Evolutionary conservation across 2,888 invertebrate genomes (phyloP).

Genomic region (Zygaena filipendulae): DNA sequence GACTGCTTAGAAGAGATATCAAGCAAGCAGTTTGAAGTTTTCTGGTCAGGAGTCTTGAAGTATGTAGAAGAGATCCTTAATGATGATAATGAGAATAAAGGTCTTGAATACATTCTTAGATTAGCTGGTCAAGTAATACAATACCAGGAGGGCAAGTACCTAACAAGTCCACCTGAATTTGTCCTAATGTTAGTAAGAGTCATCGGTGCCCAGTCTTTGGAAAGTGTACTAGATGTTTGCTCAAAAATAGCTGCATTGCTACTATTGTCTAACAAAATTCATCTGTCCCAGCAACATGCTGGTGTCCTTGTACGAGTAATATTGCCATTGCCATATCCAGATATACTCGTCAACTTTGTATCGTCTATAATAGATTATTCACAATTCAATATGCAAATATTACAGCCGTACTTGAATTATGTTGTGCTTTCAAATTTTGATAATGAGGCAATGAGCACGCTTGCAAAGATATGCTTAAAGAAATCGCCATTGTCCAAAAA

Average conservation of each 20-base stretch:
- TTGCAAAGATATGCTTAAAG: slow-evolving; percentile 73
- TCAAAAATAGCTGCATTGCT: slow-evolving; percentile 69
- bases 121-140: slow-evolving; percentile 71
- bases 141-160: slow-evolving; percentile 72
- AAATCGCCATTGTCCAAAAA: slow-evolving; percentile 73
- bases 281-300: slow-evolving; percentile 78
- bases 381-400: slow-evolving; percentile 77
- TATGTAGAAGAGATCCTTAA: slow-evolving; percentile 41
- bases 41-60: slow-evolving; percentile 70
- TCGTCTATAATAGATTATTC: slow-evolving; percentile 73
- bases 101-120: slow-evolving; percentile 58
- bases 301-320: slow-evolving; percentile 75
- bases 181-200: slow-evolving; percentile 67
- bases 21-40: slow-evolving; percentile 70
- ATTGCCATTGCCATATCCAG: slow-evolving; percentile 63
- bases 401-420: slow-evolving; percentile 74
- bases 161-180: slow-evolving; percentile 70
- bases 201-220: slow-evolving; percentile 50
- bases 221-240: slow-evolving; percentile 54
- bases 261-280: slow-evolving; percentile 70
- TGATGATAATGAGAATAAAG: slow-evolving; percentile 35
- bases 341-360: slow-evolving; percentile 72
- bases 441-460: slow-evolving; percentile 63
- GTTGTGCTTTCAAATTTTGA: slow-evolving; percentile 66
- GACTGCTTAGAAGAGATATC: slow-evolving; percentile 73